Evolutionary conservation across 2,888 invertebrate species (phyloP).

Genomic region (Agonopterix heracliana): DNA sequence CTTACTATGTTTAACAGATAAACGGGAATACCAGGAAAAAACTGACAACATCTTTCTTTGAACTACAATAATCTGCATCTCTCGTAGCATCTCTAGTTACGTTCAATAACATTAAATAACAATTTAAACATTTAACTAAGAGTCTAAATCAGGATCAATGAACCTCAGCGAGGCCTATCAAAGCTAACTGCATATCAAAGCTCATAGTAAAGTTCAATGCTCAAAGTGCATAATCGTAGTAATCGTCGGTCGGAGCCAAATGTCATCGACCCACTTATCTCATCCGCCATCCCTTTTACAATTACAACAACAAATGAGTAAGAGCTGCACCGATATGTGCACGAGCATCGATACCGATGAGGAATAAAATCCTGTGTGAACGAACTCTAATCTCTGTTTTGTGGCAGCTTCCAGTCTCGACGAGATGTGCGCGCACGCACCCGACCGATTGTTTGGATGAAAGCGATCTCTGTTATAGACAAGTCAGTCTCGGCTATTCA

Average conservation of each 20-base stretch:
- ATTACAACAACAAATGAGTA: slow-evolving; percentile 76
- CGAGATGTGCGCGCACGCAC: slow-evolving; percentile 52
- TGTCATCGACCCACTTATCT: slow-evolving; percentile 76
- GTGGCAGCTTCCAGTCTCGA: slow-evolving; percentile 63
- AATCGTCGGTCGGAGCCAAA: slow-evolving; percentile 69
- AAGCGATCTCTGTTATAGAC: neutral
- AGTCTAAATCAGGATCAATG: slow-evolving; percentile 11
- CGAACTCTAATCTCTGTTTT: slow-evolving; percentile 74
- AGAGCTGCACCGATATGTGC: slow-evolving; percentile 66
- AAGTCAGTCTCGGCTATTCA: neutral
- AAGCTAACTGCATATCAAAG: slow-evolving; percentile 53
- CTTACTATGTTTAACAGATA: too few relatives aligned
- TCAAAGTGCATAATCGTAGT: slow-evolving; percentile 75
- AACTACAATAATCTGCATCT: too few relatives aligned
- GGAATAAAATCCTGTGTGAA: slow-evolving; percentile 77
- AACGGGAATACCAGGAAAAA: too few relatives aligned
- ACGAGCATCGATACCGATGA: slow-evolving; percentile 64
- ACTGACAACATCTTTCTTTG: too few relatives aligned
- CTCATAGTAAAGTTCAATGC: slow-evolving; percentile 71
- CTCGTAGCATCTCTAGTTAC: too few relatives aligned
- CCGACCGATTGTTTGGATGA: slow-evolving; percentile 33
- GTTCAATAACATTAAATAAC: too few relatives aligned
- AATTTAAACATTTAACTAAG: too few relatives aligned
- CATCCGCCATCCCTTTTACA: slow-evolving; percentile 76
- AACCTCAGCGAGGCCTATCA: slow-evolving; percentile 30